Base-by-base conservation (phyloP, 2,888 invertebrate genomes). In the Axea sp. region DNA sequence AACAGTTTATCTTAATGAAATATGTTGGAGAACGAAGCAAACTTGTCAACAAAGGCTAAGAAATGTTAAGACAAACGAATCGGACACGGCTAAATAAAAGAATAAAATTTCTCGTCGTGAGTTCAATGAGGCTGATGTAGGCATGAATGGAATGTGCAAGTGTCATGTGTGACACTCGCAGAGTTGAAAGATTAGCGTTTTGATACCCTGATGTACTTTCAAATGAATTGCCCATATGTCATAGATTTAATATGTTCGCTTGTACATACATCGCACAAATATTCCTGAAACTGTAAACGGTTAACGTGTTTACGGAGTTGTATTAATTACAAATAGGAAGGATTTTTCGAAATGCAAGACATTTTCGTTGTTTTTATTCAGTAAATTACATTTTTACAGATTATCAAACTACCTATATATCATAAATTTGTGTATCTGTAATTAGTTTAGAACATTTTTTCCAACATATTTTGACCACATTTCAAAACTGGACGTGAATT, bases 111-210 rank as follows among this genome's bases (percentile, higher is more conserved):
- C 47, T 60, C 15, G 53, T 62, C 37, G 39, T 26, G 55, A 55
- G 62, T 53, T 53, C 41, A 49, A 67, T 62, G 73, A 62, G 55
- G 62, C 55, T 64, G 71, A 68, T 71, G 65, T 73, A 74, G 74
- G 72, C 55, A 72, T 59, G 62, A 62, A 67, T 62, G 73, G 67
- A 69, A 67, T 75, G 60, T 51, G 53, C 55, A 49, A 51, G 17
- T 68, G 33, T 57, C 59, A 71, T 41, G 45, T 45, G 51, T 65
- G 65, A 62, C 69, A 75, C 55, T 43, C 33, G 43, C n/a, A 26
- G 39, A 47, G 47, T 26, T 31, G 39, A 64, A 67, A 57, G 59
- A 72, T 65, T 59, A 72, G 65, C 59, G 65, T 65, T 72, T 72
- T 72, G 37, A 72, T 57, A 53, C 43, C 51, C 59, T 60, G 33